Evolutionary conservation across 2,888 invertebrate species (phyloP).

Genomic region (Mythimna lalbum): DNA sequence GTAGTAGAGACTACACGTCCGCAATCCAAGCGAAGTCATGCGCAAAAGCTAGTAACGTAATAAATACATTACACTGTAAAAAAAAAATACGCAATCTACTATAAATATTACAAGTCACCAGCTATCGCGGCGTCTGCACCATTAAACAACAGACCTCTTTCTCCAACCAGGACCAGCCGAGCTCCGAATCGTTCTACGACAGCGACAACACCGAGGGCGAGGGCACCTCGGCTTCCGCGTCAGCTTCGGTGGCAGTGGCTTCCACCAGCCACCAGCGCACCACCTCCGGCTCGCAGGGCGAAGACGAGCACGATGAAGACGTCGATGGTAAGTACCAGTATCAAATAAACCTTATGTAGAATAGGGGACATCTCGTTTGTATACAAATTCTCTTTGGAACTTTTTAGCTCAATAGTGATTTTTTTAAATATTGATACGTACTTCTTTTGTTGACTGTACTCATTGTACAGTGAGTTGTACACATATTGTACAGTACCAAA

Average conservation of each 20-base stretch:
- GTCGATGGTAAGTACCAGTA: constrained; percentile 88
- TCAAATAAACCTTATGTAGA: no score
- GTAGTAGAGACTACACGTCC: no score
- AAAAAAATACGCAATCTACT: not conserved
- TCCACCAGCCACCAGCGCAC: constrained; percentile 86
- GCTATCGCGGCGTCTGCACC: not conserved
- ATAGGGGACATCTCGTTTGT: no score
- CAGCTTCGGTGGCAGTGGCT: constrained; percentile 73
- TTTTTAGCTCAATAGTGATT: no score
- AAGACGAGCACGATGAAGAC: constrained; percentile 93
- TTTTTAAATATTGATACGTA: no score
- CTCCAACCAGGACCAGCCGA: constrained; percentile 93
- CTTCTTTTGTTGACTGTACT: not conserved
- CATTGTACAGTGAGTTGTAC: not conserved
- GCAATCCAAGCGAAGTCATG: no score
- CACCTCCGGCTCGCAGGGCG: constrained; percentile 88
- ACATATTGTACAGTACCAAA: no score
- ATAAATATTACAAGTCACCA: not conserved
- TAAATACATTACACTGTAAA: not conserved
- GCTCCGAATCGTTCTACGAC: constrained; percentile 97
- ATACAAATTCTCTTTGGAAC: not conserved
- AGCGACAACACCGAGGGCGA: constrained; percentile 95
- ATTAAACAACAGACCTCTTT: not conserved
- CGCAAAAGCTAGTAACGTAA: no score
- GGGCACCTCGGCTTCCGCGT: constrained; percentile 80